These are phyloP conservation scores for Fistularia commersonii DNA, from an alignment of 2,797 vertebrate species.

Conservation along the genomic window DNA sequence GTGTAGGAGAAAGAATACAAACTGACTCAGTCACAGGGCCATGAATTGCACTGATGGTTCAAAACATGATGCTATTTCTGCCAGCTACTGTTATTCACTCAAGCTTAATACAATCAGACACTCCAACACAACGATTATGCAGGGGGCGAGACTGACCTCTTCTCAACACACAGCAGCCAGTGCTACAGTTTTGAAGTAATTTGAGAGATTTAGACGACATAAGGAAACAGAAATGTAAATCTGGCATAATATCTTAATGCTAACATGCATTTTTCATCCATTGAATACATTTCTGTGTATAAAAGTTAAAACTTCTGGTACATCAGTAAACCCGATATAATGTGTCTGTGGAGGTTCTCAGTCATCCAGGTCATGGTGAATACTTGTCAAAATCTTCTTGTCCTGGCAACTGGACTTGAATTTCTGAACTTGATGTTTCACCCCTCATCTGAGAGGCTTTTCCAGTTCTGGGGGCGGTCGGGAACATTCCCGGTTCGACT, in stretches of 20 bases:
- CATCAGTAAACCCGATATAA: too few species aligned
- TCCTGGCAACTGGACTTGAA: too few species aligned
- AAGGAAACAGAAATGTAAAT: conserved; percentile 15
- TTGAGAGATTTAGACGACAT: conserved; percentile 23
- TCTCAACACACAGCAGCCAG: conserved; percentile 52
- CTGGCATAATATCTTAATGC: neutral
- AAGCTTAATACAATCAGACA: conserved; percentile 69
- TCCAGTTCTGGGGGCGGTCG: too few species aligned
- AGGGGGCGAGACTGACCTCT: conserved; percentile 60
- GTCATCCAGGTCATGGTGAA: too few species aligned
- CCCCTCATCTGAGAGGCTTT: too few species aligned
- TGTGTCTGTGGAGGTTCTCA: too few species aligned
- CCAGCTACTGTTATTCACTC: conserved; percentile 68
- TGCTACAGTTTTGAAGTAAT: conserved; percentile 40
- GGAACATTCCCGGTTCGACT: too few species aligned
- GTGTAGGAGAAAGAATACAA: conserved; percentile 65
- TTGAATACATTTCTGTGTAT: too few species aligned
- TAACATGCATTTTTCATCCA: too few species aligned
- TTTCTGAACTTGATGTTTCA: too few species aligned
- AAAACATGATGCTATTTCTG: conserved; percentile 72
- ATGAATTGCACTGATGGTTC: conserved; percentile 62
- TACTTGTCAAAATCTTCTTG: too few species aligned
- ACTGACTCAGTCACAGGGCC: conserved; percentile 64
- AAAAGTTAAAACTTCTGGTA: too few species aligned
- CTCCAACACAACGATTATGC: conserved; percentile 62